Base-by-base conservation (phyloP, 1,140 invertebrate genomes). In the Ylistrum balloti region DNA sequence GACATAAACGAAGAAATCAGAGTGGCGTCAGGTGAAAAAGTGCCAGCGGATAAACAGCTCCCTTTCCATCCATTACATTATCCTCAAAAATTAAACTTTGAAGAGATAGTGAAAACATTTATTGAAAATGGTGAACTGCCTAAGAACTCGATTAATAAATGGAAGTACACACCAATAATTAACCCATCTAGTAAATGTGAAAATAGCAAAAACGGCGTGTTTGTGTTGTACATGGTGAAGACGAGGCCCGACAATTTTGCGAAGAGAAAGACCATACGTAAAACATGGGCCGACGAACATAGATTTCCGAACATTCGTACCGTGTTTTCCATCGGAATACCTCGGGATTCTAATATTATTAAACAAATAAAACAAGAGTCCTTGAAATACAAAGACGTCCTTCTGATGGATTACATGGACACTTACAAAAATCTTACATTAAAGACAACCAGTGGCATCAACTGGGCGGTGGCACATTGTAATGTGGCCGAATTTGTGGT, bases 361-460 rank as follows among this genome's bases (percentile, higher is more conserved):
- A 17, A 22, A 35, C n/a, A 88, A 33, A 88, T 88, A 0, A 20
- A 88, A 38, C 17, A 22, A 41, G 87, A 88, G 28, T 33, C 33
- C 38, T 0, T 28, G 87, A 88, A 33, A 20, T 88, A 88, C 38
- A 38, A 28, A 38, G 87, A 88, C 33, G 38, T 88, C 33, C 28
- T 88, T 17, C 33, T 41, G 20, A 38, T 33, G 34, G 87, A 88
- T 32, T 88, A 38, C 13, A 45, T 20, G 20, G 87, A 88, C 34
- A n/a, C 87, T 0, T 88, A 88, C 28, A 38, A 38, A 34, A 88
- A 88, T 38, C 35, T 88, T n/a, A 88, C 87, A n/a, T n/a, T n/a
- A n/a, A 88, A 88, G n/a, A 41, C 87, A 38, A 88, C 45, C 17
- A 45, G 32, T 11, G 41, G 34, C 32, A 33, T 88, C 22, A 41